phyloP scores from a whole-genome alignment of 2,113 vertebrate species.

The Lynx canadensis region DNA sequence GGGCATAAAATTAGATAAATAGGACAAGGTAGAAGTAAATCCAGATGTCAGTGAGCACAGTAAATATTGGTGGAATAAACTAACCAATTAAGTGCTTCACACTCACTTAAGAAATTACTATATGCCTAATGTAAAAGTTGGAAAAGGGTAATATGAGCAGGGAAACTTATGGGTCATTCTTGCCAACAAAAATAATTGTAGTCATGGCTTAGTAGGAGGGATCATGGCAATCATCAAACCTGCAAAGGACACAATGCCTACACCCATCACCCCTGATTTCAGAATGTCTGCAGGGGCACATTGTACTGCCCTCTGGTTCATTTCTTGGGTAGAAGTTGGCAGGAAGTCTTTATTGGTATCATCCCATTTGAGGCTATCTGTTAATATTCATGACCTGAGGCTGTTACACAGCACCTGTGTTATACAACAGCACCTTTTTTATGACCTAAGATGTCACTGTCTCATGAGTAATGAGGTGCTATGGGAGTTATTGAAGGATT shows the following conservation, averaged over 20 bases:
- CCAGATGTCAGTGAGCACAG: background rate
- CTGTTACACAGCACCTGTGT: slow-evolving; percentile 22
- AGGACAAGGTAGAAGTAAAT: background rate
- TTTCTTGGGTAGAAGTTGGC: background rate
- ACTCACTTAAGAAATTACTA: background rate
- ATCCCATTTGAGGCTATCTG: background rate
- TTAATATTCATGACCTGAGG: slow-evolving; percentile 65
- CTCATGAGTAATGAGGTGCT: slow-evolving; percentile 59
- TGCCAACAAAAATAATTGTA: background rate
- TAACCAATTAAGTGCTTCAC: background rate
- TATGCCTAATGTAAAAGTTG: background rate
- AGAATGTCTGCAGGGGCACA: background rate
- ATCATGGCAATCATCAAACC: background rate
- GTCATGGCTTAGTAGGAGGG: background rate
- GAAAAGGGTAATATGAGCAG: background rate
- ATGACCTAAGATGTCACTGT: slow-evolving; percentile 51
- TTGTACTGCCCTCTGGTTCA: background rate
- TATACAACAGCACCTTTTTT: slow-evolving; percentile 57
- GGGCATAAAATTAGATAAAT: background rate
- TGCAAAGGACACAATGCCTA: background rate
- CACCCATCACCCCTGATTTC: background rate
- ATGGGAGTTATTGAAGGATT: slow-evolving; percentile 57
- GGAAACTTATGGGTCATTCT: background rate
- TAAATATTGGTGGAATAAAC: slow-evolving; percentile 11
- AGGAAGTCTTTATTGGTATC: slow-evolving; percentile 4